Percentiles rank a stretch among this genome's conserved stretches.
These are phyloP conservation scores for Bradypodion ventrale DNA, from an alignment of 2,797 vertebrate species.

Conservation along the genomic window DNA sequence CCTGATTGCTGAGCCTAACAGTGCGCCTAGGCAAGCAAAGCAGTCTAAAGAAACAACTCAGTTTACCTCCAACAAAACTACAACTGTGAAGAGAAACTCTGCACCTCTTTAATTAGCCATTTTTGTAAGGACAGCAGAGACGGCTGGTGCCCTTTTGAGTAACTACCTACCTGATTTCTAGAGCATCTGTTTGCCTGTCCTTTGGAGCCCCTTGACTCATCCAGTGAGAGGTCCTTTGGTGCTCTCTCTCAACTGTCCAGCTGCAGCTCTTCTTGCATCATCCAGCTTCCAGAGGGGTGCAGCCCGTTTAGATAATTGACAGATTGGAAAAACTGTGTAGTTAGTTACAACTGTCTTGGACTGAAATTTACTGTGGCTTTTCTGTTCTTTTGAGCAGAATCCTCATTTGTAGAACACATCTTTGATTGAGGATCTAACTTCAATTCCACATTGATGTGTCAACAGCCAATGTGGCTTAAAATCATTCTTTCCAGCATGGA, in stretches of 20 bases:
- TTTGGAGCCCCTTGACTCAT: not conserved
- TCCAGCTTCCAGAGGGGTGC: not conserved
- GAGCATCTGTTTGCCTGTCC: slow-evolving; percentile 8
- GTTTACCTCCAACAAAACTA: slow-evolving; percentile 53
- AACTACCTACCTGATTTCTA: not conserved
- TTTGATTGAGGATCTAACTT: not conserved
- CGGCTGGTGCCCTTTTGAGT: not conserved
- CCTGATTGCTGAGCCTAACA: not conserved
- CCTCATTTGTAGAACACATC: not conserved
- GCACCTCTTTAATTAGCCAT: slow-evolving; percentile 34
- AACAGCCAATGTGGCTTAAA: not conserved
- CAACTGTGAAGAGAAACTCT: slow-evolving; percentile 45
- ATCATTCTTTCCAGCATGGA: not conserved
- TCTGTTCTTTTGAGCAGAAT: not conserved
- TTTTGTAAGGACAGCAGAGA: slow-evolving; percentile 15
- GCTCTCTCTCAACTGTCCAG: not conserved
- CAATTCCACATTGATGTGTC: not conserved
- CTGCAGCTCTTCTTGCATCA: not conserved
- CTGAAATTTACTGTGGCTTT: fast-evolving
- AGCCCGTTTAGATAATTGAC: not conserved
- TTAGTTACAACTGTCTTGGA: not conserved
- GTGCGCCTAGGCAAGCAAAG: slow-evolving; percentile 31
- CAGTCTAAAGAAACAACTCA: slow-evolving; percentile 31
- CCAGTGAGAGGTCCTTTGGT: not conserved
- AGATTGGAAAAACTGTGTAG: not conserved